Conservation (phyloP, 2,888 invertebrate genomes). For the Altica lythri region DNA sequence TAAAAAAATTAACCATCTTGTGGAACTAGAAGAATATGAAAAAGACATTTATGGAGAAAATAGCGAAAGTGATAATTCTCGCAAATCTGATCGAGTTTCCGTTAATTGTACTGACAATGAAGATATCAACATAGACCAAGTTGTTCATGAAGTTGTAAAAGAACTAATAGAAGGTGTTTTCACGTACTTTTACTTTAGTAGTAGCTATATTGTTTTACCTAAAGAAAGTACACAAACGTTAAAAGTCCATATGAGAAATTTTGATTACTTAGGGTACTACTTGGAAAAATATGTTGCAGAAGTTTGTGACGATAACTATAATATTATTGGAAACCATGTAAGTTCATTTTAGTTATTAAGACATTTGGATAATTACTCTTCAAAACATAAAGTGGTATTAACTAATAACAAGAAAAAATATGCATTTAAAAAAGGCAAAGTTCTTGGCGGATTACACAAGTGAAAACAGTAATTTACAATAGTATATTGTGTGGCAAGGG, state of each 20-base stretch:
- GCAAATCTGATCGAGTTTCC: too few species aligned
- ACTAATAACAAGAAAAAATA: too few species aligned
- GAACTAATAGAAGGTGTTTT: slow-evolving; percentile 31
- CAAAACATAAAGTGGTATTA: too few species aligned
- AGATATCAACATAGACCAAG: background rate
- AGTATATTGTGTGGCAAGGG: too few species aligned
- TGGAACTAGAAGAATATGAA: slow-evolving; percentile 24
- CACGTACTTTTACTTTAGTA: slow-evolving; percentile 31
- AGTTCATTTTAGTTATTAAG: too few species aligned
- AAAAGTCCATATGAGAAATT: slow-evolving; percentile 34
- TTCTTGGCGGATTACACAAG: too few species aligned
- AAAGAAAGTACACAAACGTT: slow-evolving; percentile 18
- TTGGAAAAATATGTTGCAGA: slow-evolving; percentile 34
- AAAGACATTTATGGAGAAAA: too few species aligned
- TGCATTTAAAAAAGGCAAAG: too few species aligned
- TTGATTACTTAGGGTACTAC: slow-evolving; percentile 36
- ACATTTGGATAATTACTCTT: too few species aligned
- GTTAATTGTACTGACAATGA: background rate
- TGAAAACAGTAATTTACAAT: too few species aligned
- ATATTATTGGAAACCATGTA: slow-evolving; percentile 21
- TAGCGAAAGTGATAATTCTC: too few species aligned
- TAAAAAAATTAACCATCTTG: slow-evolving; percentile 30
- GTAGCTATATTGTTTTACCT: slow-evolving; percentile 21
- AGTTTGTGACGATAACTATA: slow-evolving; percentile 27
- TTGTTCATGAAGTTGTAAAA: slow-evolving; percentile 18